Evolutionary conservation across 2,888 invertebrate species (phyloP), one percentile per base, ranked within the genome.

Genomic region (Calameuta filiformis): DNA sequence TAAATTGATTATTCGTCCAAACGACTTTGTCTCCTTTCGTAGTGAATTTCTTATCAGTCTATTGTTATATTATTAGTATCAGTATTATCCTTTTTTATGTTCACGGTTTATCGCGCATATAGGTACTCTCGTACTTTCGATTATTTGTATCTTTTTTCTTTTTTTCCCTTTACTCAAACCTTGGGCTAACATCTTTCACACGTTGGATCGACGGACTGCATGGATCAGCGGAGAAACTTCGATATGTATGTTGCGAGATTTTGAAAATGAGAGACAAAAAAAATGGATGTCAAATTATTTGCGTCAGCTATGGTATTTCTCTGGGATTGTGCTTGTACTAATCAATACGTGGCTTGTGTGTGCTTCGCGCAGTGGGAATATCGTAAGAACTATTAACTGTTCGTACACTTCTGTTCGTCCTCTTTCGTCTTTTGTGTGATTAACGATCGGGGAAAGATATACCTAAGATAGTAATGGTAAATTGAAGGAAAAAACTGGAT

Each of bases 1-100:
- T 71, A 71, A 34, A 56, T 56, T 71, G 34, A 71, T 71, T 71
- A 56, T 56, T 71, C 71, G 71, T 71, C 31, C 34, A 71, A 6
- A 31, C 23, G 56, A 56, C 9, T 56, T 23, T 56, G 23, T 31
- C 30, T 23, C 30, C 71, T 71, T 30, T 12, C 9, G 71, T 71
- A 33, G 30, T 71, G 33, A 71, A 15, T 3, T 71, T 71, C 34
- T 71, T 31, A 33, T 71, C 71, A 71, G 15, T 11, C 71, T 11
- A 35, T 71, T 71, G 71, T 34, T 71, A 33, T 56, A 56, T 56
- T 23, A 56, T 56, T 23, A 56, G 56, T 9, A 23, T 56, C 56
- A 56, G 6, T 23, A 23, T 56, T 56, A 9, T 56, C 56, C 23
- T 56, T 56, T 9, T 56, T 56, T 23, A 9, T 56, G 23, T 56